Base-by-base conservation (phyloP, 1,140 invertebrate genomes). In the Drosophila ananassae region DNA sequence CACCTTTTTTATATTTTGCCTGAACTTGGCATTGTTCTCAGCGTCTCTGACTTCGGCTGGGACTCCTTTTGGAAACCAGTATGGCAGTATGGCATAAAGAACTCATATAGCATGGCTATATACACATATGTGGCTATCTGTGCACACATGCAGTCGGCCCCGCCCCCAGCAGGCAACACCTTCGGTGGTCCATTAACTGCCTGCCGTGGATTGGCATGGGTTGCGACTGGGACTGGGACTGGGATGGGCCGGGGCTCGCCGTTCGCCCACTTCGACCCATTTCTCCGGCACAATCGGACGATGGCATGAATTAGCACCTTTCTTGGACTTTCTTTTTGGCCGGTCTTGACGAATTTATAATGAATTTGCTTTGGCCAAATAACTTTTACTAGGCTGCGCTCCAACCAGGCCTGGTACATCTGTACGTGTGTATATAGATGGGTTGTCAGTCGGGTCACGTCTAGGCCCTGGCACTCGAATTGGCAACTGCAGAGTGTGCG, bases 11-110 rank as follows among this genome's bases (percentile, higher is more conserved):
- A 48, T 57, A 80, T 63, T 84, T 85, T 73, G 73, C 82, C 77
- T 85, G 83, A 85, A 85, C 82, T 87, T 87, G 82, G 83, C 79
- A 87, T 87, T 87, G 82, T 87, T 87, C 82, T 83, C 41, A 21
- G 41, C 44, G 60, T 51, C 53, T 37, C 12, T 10, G 3, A 3
- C 12, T 37, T 10, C 9, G 6, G 28, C 51, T 30, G 39, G n/a
- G 58, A 87, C 69, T 87, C 82, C 83, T 87, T 87, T 72, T 62
- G 76, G 77, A 87, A 87, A 87, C 82, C 82, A 68, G 82, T 87
- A 87, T 85, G 61, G 78, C 82, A 72, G 82, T 87, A 87, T 85
- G 61, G 78, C 82, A 87, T 87, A 72, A 87, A 85, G 72, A 61
- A 59, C 72, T 64, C 73, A 60, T 59, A 51, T 79, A 47, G 50